Evolutionary conservation across 2,888 invertebrate species (phyloP), one percentile per base, ranked within the genome.

Genomic region (Pantelozetes paolii): DNA sequence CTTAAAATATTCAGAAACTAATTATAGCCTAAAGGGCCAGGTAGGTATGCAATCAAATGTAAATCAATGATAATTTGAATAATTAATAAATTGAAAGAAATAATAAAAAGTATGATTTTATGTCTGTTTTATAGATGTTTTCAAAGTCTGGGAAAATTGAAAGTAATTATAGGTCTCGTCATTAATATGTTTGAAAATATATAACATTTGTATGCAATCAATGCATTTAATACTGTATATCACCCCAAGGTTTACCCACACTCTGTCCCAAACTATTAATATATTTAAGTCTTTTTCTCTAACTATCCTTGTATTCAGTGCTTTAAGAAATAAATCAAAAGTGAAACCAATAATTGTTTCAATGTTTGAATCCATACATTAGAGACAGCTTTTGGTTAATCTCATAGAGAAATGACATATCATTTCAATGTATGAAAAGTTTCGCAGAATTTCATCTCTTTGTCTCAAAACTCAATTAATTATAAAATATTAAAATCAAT

Each of bases 161-260:
- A 59, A 30, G 23, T 59, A 59, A 59, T 59, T 59, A 59, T 59
- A 32, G 59, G 59, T 59, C 59, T 28, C 15, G 28, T 28, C 30
- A 59, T 59, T 59, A 59, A 59, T 59, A 59, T 59, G 18, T 28
- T 13, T 59, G 5, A 8, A 3, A 50, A 50, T 11, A 20, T 20
- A 50, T 50, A 36, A 36, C 9, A 36, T 59, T 59, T 59, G 11
- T 59, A 59, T 28, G 59, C 28, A 59, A 59, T 57, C 20, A 18
- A 26, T 9, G 45, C 15, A 45, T n/a, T 18, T 18, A 18, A 45
- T 50, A 50, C 36, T 23, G 59, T 59, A 59, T 59, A 59, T 59
- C 59, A 59, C 59, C 59, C 23, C 23, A 59, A 59, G 59, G 59
- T 59, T 28, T 30, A 59, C 59, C 59, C 59, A 59, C 59, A 59